phyloP scores from a whole-genome alignment of 2,888 invertebrate species.

The Stenichneumon culpator region DNA sequence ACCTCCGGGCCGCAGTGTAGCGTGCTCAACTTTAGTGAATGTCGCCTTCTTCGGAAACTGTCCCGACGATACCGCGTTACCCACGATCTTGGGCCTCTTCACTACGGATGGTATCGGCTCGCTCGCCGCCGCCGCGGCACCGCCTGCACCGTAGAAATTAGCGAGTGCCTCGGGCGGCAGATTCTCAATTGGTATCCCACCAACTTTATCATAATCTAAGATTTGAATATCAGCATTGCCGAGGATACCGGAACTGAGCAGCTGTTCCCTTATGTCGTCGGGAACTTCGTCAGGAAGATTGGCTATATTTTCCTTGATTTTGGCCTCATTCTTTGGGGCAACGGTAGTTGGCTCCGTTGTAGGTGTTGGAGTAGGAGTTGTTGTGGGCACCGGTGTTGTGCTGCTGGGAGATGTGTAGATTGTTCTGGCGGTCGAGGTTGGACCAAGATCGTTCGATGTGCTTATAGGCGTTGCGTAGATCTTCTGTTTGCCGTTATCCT shows the following conservation, averaged over 20 bases:
- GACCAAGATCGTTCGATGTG: slow-evolving; percentile 78
- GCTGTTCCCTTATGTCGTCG: slow-evolving; percentile 93
- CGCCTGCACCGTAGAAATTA: slow-evolving; percentile 94
- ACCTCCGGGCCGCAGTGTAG: slow-evolving; percentile 86
- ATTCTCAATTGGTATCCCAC: slow-evolving; percentile 93
- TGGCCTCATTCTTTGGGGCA: slow-evolving; percentile 87
- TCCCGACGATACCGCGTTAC: slow-evolving; percentile 51
- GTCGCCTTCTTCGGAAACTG: slow-evolving; percentile 71
- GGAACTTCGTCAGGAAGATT: slow-evolving; percentile 94
- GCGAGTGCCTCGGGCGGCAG: slow-evolving; percentile 94
- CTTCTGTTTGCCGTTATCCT: slow-evolving; percentile 75
- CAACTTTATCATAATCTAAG: slow-evolving; percentile 95
- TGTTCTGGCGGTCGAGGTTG: slow-evolving; percentile 82
- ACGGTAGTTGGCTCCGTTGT: slow-evolving; percentile 86
- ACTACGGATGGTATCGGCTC: slow-evolving; percentile 90
- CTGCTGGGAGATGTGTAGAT: slow-evolving; percentile 85
- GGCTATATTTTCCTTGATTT: slow-evolving; percentile 83
- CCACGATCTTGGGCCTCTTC: slow-evolving; percentile 80
- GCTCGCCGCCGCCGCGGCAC: slow-evolving; percentile 90
- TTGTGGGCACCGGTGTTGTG: slow-evolving; percentile 83
- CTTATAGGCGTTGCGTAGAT: slow-evolving; percentile 82
- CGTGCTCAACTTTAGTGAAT: slow-evolving; percentile 81
- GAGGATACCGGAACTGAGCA: slow-evolving; percentile 94
- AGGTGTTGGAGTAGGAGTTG: slow-evolving; percentile 86
- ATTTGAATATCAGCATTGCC: slow-evolving; percentile 95